Percentiles rank a stretch among this genome's conserved stretches.
These are phyloP conservation scores for Oreortyx pictus DNA, from an alignment of 2,797 vertebrate species.

Conservation along the genomic window DNA sequence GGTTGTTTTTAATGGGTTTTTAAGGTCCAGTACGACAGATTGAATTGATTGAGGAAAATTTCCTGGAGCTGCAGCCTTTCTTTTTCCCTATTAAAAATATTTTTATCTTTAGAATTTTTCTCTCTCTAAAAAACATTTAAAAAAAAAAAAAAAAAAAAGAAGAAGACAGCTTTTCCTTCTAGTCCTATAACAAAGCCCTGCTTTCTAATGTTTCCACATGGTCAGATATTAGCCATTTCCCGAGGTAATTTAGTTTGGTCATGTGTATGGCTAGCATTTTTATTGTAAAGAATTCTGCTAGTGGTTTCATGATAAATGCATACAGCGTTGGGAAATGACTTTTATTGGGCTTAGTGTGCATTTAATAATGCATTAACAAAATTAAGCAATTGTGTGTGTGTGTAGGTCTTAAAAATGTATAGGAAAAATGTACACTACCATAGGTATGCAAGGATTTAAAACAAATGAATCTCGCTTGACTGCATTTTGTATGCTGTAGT, in stretches of 20 bases:
- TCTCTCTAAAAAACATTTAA: conserved; percentile 12
- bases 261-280: conserved; percentile 36
- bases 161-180: neutral
- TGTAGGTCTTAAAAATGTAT: neutral
- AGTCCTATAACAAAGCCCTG: conserved; percentile 14
- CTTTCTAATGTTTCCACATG: conserved; percentile 49
- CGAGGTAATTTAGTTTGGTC: conserved; percentile 58
- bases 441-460: neutral
- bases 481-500: neutral
- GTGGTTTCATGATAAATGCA: conserved; percentile 49
- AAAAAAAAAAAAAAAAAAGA: conserved; percentile 5
- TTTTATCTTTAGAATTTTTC: conserved; percentile 43
- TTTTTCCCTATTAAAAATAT: conserved; percentile 47
- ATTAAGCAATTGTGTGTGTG: conserved; percentile 1
- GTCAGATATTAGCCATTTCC: conserved; percentile 65
- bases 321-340: conserved; percentile 40
- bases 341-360: conserved; percentile 35
- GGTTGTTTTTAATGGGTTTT: conserved; percentile 66
- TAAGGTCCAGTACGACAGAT: neutral
- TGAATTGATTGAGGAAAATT: conserved; percentile 60
- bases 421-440: neutral
- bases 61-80: conserved; percentile 43
- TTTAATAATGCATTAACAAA: conserved; percentile 66
- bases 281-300: conserved; percentile 50
- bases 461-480: neutral